These are phyloP conservation scores for Ctenopoma kingsleyae DNA, from an alignment of 2,797 vertebrate genomes.

Conservation along the genomic window DNA sequence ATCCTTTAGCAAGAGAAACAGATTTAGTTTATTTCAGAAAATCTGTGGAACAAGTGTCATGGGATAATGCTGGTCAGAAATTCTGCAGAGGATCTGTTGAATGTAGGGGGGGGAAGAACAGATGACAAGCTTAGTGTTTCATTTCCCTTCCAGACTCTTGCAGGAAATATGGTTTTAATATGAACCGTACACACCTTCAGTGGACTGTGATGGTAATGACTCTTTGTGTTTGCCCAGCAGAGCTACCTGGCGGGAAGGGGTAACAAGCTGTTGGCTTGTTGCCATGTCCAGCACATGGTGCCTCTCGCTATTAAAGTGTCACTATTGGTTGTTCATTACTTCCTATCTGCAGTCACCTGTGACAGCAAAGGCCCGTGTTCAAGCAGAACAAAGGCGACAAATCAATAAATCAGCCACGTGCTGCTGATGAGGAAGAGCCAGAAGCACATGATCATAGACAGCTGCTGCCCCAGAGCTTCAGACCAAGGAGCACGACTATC, in stretches of 20 bases:
- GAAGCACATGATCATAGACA: slow-evolving; percentile 12
- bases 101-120: too few species aligned
- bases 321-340: slow-evolving; percentile 59
- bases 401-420: slow-evolving; percentile 68
- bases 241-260: slow-evolving; percentile 18
- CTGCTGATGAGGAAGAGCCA: slow-evolving; percentile 38
- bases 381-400: slow-evolving; percentile 36
- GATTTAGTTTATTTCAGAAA: slow-evolving; percentile 10
- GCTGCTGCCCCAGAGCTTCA: not conserved
- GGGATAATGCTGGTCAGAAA: not conserved
- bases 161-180: not conserved
- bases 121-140: too few species aligned
- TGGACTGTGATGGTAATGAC: slow-evolving; percentile 2
- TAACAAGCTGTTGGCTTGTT: too few species aligned
- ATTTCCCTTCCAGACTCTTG: not conserved
- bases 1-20: not conserved
- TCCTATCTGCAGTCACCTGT: slow-evolving; percentile 49
- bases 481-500: not conserved
- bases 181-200: not conserved
- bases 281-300: not conserved
- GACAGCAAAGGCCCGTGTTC: slow-evolving; percentile 48
- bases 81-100: not conserved
- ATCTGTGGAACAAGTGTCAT: not conserved
- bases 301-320: slow-evolving; percentile 53
- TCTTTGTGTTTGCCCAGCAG: slow-evolving; percentile 12